Conservation (phyloP, 1,140 invertebrate species). For the Maniola jurtina region DNA sequence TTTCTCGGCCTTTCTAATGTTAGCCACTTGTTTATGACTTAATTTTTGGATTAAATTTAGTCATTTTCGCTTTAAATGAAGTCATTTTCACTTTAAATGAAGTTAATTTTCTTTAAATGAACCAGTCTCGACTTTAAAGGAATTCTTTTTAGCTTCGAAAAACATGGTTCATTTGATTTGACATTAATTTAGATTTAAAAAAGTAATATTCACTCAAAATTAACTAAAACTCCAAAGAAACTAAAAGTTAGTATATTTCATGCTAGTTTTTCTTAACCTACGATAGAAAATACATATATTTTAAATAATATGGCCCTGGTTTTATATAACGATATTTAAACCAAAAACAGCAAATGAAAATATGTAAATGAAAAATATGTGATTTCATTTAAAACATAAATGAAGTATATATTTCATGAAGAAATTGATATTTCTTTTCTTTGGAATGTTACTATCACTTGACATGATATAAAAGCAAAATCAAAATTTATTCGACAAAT, state of each 20-base stretch:
- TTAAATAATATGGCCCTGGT: no score
- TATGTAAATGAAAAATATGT: constrained; percentile 2
- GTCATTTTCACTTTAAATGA: not conserved
- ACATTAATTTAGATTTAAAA: no score
- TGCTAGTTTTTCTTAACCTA: no score
- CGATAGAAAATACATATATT: no score
- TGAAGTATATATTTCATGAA: constrained; percentile 1
- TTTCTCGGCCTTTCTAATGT: constrained; percentile 17
- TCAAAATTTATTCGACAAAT: not conserved
- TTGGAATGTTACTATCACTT: constrained; percentile 21
- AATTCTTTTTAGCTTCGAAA: not conserved
- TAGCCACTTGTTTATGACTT: constrained; percentile 21
- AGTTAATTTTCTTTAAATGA: no score
- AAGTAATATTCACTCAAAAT: no score
- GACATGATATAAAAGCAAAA: constrained; percentile 14
- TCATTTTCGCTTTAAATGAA: not conserved
- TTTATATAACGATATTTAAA: no score
- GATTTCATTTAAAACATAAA: constrained; percentile 15
- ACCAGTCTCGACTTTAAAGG: constrained; percentile 19
- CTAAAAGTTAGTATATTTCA: no score
- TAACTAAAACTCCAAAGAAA: no score
- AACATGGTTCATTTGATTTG: no score
- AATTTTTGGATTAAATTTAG: constrained; percentile 9
- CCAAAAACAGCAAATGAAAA: no score
- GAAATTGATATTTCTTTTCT: not conserved